Evolutionary conservation across 2,888 invertebrate species (phyloP).

Genomic region (Oxyteleia sp.): DNA sequence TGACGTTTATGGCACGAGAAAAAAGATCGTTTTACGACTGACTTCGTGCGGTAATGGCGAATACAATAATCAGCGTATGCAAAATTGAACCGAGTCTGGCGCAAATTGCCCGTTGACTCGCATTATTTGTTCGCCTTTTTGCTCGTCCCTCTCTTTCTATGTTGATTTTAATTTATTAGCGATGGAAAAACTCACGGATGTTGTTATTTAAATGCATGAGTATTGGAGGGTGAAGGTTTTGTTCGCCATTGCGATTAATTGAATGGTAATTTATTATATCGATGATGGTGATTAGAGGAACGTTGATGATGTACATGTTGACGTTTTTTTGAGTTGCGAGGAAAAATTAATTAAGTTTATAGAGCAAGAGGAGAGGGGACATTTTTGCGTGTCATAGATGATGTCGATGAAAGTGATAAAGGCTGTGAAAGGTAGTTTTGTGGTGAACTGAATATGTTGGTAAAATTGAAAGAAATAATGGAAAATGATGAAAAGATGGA

Average conservation of each 20-base stretch:
- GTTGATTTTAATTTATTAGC: constrained; percentile 32
- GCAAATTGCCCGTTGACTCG: constrained; percentile 30
- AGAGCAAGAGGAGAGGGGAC: too few relatives aligned
- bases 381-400: too few relatives aligned
- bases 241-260: constrained; percentile 9
- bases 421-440: too few relatives aligned
- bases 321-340: too few relatives aligned
- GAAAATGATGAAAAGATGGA: too few relatives aligned
- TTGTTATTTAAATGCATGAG: constrained; percentile 43
- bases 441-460: too few relatives aligned
- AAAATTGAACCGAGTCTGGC: constrained; percentile 23
- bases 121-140: constrained; percentile 11
- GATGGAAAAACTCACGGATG: constrained; percentile 8
- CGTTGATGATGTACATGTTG: too few relatives aligned
- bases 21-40: constrained; percentile 41
- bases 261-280: constrained; percentile 7
- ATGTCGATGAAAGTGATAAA: too few relatives aligned
- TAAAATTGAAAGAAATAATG: too few relatives aligned
- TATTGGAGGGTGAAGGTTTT: constrained; percentile 34
- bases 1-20: constrained; percentile 36
- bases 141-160: constrained; percentile 10
- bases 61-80: constrained; percentile 27
- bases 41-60: constrained; percentile 28
- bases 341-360: too few relatives aligned
- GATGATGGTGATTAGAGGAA: constrained; percentile 1